Evolutionary conservation across 2,888 invertebrate genomes (phyloP).

Genomic region (Caenorhabditis afra): DNA sequence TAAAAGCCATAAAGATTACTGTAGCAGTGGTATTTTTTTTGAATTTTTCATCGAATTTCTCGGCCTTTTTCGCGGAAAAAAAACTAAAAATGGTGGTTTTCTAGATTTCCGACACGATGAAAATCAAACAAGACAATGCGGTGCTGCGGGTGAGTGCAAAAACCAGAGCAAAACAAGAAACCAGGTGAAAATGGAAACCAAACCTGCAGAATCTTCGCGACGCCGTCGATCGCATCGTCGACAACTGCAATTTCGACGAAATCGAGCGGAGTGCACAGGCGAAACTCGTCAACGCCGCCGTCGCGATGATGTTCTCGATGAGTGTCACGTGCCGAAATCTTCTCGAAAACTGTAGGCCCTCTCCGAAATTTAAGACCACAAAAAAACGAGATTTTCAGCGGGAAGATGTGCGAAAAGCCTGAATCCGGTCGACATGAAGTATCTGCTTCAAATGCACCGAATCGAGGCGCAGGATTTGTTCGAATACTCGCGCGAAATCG

Average conservation of each 20-base stretch:
- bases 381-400: constrained; percentile 27
- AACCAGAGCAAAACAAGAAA: background rate
- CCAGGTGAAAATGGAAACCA: background rate
- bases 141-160: constrained; percentile 27
- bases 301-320: constrained; percentile 16
- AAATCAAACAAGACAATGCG: background rate
- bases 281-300: constrained; percentile 3
- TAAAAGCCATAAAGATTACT: background rate
- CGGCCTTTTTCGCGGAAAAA: background rate
- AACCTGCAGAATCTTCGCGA: constrained; percentile 42
- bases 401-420: constrained; percentile 18
- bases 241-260: constrained; percentile 16
- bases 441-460: constrained; percentile 17
- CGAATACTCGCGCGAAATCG: constrained; percentile 11
- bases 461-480: constrained; percentile 5
- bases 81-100: too few species aligned
- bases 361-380: background rate
- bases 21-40: background rate
- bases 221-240: constrained; percentile 35
- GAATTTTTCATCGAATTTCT: background rate
- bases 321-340: constrained; percentile 24
- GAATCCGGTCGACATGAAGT: constrained; percentile 23
- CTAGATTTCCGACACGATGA: constrained; percentile 12
- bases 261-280: constrained; percentile 27
- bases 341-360: constrained; percentile 23